Base-by-base conservation (phyloP, 2,113 vertebrate genomes). In the Gopherus evgoodei region DNA sequence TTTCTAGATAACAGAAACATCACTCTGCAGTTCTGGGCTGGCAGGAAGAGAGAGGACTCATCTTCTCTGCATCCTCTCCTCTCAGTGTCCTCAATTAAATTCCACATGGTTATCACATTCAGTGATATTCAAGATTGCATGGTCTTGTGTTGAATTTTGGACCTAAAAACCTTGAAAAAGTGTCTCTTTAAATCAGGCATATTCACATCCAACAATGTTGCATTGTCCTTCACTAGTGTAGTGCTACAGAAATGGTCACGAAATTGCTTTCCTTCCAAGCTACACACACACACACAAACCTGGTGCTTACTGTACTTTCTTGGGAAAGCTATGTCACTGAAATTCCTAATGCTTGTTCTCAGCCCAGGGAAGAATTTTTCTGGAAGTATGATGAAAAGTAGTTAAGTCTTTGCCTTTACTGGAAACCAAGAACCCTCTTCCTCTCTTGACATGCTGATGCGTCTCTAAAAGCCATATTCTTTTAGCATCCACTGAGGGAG, bases 281-380 rank as follows among this genome's bases (percentile, higher is more conserved):
- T 16, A 5, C 50, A 16, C 50, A 50, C 13, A 14, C 50, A 50
- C 49, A 49, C 3, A 50, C 11, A 50, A 5, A 44, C 29, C 59
- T 5, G 22, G 47, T 57, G 81, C 94, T 90, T 56, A 49, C 47
- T 49, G 10, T 49, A 49, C 47, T 49, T 49, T 49, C 47, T 49
- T 49, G 47, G 47, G 47, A 49, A 49, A 49, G 47, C 47, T 11
- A 49, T 49, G 2, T 29, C 69, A 62, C 27, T 35, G 79, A 25
- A 88, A 94, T 91, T 85, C 56, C 38, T 87, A 2, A 22, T 44
- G 1, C 5, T 3, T 76, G 52, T 95, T 19, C 35, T 90, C 62
- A 35, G 59, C 21, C 1, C 38, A 65, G 0, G 0, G 22, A 75
- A 42, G 72, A 50, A 84, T 65, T 92, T 76, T 53, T 53, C 29